phyloP scores from a whole-genome alignment of 92 coral and sea anemone genomes.

The Parazoanthus swiftii region DNA sequence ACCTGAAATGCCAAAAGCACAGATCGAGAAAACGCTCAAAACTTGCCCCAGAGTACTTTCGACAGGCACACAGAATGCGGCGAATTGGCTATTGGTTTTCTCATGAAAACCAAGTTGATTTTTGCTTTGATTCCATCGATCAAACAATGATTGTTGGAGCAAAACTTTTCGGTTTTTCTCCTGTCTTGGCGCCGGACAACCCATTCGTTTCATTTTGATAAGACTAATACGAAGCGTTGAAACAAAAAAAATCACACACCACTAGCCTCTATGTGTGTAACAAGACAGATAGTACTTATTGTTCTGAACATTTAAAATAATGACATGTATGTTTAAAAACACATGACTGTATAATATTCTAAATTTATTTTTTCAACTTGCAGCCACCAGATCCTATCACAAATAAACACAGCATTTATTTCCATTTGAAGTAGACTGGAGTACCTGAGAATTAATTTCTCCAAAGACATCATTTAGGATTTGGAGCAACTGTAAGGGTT shows the following conservation, averaged over 20 bases:
- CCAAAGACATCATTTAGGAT: slow-evolving; percentile 97
- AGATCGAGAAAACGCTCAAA: too few relatives aligned
- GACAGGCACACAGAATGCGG: background rate
- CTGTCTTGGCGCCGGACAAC: slow-evolving; percentile 20
- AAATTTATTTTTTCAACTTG: too few relatives aligned
- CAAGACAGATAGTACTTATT: too few relatives aligned
- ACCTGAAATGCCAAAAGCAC: too few relatives aligned
- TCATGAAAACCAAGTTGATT: background rate
- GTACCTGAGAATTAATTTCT: slow-evolving; percentile 89
- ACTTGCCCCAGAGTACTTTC: too few relatives aligned
- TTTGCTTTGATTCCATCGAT: background rate
- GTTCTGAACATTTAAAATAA: too few relatives aligned
- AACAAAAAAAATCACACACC: too few relatives aligned
- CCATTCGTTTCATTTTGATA: slow-evolving; percentile 14
- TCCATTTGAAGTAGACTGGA: background rate
- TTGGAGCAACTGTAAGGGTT: slow-evolving; percentile 85
- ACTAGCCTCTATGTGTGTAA: too few relatives aligned
- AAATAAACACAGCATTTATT: too few relatives aligned
- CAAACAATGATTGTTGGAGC: slow-evolving; percentile 5
- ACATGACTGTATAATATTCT: too few relatives aligned
- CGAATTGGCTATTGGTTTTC: background rate
- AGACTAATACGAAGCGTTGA: background rate
- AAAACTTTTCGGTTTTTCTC: slow-evolving; percentile 5
- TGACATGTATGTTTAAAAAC: too few relatives aligned
- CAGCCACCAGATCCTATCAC: too few relatives aligned